Conservation (phyloP, 2,888 invertebrate genomes). For the Drosophila aldrichi region DNA sequence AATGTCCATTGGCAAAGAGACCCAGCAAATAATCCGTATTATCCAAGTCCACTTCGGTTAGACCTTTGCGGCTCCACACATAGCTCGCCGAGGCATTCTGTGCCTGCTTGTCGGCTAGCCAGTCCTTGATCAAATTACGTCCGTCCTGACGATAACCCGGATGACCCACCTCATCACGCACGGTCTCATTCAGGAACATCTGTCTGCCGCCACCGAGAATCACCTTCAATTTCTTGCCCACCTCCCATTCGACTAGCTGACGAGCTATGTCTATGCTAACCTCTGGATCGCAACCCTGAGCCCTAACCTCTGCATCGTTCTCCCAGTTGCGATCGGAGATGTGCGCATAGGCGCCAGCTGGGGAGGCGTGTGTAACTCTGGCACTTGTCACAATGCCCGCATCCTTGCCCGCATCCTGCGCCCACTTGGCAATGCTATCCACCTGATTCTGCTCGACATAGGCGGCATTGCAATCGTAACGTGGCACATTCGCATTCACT, state of each 20-base stretch:
- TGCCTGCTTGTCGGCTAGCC: conserved; percentile 86
- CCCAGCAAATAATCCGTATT: conserved; percentile 88
- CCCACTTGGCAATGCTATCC: conserved; percentile 90
- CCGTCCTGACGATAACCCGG: conserved; percentile 87
- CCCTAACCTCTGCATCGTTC: conserved; percentile 87
- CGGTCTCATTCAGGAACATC: conserved; percentile 76
- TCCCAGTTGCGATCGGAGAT: conserved; percentile 91
- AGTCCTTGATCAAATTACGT: conserved; percentile 89
- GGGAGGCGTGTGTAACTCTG: conserved; percentile 92
- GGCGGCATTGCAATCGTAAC: conserved; percentile 88
- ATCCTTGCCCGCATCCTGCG: conserved; percentile 88
- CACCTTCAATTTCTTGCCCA: conserved; percentile 91
- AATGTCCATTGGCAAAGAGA: conserved; percentile 87
- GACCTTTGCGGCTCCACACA: conserved; percentile 81
- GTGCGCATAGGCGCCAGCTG: conserved; percentile 90
- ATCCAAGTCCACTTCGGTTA: conserved; percentile 83
- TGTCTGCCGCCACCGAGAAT: conserved; percentile 84
- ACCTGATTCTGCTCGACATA: conserved; percentile 87
- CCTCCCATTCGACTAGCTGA: conserved; percentile 89
- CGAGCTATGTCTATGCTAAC: conserved; percentile 90
- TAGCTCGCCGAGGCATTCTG: conserved; percentile 83
- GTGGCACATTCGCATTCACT: conserved; percentile 88
- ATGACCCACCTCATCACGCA: conserved; percentile 87
- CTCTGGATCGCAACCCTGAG: conserved; percentile 84
- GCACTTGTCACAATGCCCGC: conserved; percentile 91